Conservation (phyloP, 2,888 invertebrate genomes). For the Priocnemis perturbator region DNA sequence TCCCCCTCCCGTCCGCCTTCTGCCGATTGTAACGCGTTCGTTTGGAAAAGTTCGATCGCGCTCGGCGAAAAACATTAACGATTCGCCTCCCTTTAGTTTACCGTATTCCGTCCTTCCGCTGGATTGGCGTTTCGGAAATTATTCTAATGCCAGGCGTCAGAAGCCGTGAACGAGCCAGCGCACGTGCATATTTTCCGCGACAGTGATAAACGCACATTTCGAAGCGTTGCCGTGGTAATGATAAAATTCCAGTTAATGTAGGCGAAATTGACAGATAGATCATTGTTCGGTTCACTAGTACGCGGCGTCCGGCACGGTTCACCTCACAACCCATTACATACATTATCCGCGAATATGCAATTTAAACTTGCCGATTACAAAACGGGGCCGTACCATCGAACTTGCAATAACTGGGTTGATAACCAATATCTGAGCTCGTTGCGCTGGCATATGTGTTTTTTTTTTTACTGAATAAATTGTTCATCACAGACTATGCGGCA, state of each 20-base stretch:
- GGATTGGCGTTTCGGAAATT: too few relatives aligned
- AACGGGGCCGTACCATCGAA: conserved; percentile 18
- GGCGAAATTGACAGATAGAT: conserved; percentile 38
- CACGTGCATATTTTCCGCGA: too few relatives aligned
- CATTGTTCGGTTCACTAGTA: conserved; percentile 27
- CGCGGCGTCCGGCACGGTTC: conserved; percentile 27
- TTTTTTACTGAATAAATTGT: conserved; percentile 12
- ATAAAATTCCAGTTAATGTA: conserved; percentile 44
- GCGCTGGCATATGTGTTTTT: neutral
- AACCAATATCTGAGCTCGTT: conserved; percentile 26
- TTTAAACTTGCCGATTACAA: conserved; percentile 27
- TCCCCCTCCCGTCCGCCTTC: too few relatives aligned
- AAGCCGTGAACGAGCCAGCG: too few relatives aligned
- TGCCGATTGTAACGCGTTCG: too few relatives aligned
- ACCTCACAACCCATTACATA: conserved; percentile 24
- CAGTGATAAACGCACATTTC: too few relatives aligned
- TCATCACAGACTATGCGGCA: neutral
- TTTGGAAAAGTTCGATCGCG: too few relatives aligned
- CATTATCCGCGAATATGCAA: conserved; percentile 38
- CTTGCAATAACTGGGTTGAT: conserved; percentile 29
- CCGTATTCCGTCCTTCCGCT: too few relatives aligned
- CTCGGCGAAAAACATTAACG: too few relatives aligned
- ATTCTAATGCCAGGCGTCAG: too few relatives aligned
- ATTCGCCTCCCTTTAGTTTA: too few relatives aligned
- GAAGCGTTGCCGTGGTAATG: neutral